Percentiles rank a stretch among this genome's conserved stretches.
phyloP scores from a whole-genome alignment of 1,140 invertebrate genomes.

The Galleria mellonella region DNA sequence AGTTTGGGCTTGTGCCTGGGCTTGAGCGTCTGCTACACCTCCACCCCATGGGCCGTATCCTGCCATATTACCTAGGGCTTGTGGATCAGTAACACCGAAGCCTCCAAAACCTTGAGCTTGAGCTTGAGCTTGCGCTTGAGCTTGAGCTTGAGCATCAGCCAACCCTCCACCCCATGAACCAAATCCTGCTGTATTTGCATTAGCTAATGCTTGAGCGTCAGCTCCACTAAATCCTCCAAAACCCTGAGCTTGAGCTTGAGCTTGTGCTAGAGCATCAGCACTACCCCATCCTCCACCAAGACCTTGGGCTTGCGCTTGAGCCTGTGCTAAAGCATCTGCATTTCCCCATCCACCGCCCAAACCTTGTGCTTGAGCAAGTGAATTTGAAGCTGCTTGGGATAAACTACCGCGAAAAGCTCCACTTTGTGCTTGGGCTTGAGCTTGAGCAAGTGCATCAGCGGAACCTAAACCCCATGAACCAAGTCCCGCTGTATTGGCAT shows the following conservation, averaged over 20 bases:
- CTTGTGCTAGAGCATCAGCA: slow-evolving; percentile 1
- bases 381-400: not conserved
- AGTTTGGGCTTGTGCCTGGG: slow-evolving; percentile 3
- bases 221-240: not conserved
- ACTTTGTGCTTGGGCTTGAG: slow-evolving; percentile 1
- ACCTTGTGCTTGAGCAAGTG: slow-evolving; percentile 1
- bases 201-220: not conserved
- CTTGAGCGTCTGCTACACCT: not conserved
- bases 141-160: not conserved
- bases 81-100: not conserved
- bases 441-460: not conserved
- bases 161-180: not conserved
- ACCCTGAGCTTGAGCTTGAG: not conserved
- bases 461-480: not conserved
- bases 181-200: not conserved
- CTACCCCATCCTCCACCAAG: not conserved
- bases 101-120: not conserved
- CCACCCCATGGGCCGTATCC: not conserved
- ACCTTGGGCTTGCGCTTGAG: slow-evolving; percentile 4
- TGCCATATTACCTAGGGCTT: not conserved
- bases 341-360: not conserved
- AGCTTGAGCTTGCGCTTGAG: slow-evolving; percentile 2
- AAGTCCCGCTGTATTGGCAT: not conserved
- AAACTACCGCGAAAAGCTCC: not conserved
- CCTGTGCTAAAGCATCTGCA: slow-evolving; percentile 30